These are phyloP conservation scores for Darevskia mixta DNA, from an alignment of 2,797 vertebrate species.

Conservation along the genomic window DNA sequence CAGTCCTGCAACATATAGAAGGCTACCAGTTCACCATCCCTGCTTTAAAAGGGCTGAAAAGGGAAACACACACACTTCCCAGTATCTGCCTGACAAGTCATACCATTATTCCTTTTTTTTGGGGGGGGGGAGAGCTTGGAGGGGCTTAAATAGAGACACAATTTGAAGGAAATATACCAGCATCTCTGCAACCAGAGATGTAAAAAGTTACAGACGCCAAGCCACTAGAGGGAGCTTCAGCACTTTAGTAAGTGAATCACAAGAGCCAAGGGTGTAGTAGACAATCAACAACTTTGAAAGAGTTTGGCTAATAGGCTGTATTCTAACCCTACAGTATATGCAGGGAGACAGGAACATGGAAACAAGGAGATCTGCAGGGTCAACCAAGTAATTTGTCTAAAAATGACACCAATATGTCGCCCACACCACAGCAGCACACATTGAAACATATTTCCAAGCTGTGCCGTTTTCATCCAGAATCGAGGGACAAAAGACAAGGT, in stretches of 20 bases:
- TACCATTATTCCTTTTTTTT: background rate
- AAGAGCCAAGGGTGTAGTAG: background rate
- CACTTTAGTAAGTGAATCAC: constrained; percentile 50
- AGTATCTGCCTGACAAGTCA: background rate
- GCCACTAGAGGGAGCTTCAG: constrained; percentile 77
- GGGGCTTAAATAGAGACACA: background rate
- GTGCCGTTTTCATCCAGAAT: constrained; percentile 16
- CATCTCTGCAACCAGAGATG: background rate
- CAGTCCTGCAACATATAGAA: background rate
- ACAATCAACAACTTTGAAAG: constrained; percentile 44
- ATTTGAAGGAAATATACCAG: background rate
- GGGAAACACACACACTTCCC: background rate
- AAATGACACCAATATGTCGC: background rate
- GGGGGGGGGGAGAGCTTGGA: background rate
- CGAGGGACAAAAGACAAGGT: background rate
- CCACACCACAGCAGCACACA: accelerated
- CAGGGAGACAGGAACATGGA: background rate
- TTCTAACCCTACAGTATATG: background rate
- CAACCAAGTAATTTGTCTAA: background rate
- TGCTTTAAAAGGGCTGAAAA: background rate
- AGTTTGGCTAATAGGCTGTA: background rate
- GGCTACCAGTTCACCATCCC: background rate
- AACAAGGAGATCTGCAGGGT: background rate
- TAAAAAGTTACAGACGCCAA: constrained; percentile 32
- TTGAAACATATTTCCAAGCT: constrained; percentile 6